phyloP scores from a whole-genome alignment of 2,113 vertebrate species.

The Pholis gunnellus region DNA sequence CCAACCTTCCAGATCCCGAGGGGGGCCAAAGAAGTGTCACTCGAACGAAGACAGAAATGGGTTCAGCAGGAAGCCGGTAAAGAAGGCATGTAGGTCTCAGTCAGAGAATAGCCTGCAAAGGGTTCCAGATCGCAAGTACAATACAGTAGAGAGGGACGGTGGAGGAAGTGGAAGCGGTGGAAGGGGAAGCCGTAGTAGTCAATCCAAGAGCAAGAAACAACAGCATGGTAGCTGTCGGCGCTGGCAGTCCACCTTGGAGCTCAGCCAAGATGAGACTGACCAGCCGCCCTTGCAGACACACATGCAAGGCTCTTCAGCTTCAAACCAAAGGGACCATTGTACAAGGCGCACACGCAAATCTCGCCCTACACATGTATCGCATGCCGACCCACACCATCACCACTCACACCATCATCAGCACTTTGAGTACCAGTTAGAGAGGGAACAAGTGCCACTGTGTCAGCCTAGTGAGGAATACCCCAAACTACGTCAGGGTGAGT shows the following conservation, averaged over 20 bases:
- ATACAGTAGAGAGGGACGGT: constrained; percentile 84
- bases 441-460: constrained; percentile 64
- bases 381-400: constrained; percentile 59
- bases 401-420: constrained; percentile 62
- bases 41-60: constrained; percentile 77
- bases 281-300: constrained; percentile 34
- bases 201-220: constrained; percentile 73
- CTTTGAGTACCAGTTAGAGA: constrained; percentile 64
- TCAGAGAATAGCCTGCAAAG: constrained; percentile 89
- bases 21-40: constrained; percentile 82
- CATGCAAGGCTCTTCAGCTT: background rate
- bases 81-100: constrained; percentile 87
- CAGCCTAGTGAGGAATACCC: constrained; percentile 61
- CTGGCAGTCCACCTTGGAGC: constrained; percentile 89
- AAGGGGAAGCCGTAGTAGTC: constrained; percentile 62
- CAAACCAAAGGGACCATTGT: constrained; percentile 65
- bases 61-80: constrained; percentile 74
- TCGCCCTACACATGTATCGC: constrained; percentile 58
- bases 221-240: constrained; percentile 78
- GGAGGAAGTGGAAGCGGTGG: constrained; percentile 60
- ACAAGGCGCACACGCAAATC: constrained; percentile 69
- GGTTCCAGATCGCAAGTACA: constrained; percentile 81
- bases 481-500: constrained; percentile 72
- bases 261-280: constrained; percentile 84
- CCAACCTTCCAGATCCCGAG: constrained; percentile 62